Base-by-base conservation (phyloP, 1,140 invertebrate genomes). In the Copidosoma floridanum region DNA sequence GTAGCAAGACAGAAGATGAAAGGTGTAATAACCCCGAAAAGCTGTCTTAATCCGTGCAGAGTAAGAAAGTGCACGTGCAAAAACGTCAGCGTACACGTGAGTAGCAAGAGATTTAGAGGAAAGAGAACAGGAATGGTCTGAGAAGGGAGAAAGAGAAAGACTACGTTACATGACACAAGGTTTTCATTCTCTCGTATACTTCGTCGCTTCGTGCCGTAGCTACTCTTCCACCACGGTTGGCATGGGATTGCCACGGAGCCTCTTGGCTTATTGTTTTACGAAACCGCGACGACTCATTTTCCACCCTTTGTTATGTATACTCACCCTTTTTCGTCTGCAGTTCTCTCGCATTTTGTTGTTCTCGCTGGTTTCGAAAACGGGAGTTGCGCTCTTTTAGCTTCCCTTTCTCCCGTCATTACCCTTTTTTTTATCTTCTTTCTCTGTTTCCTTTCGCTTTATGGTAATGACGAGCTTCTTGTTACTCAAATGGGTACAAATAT, bases 221-320 rank as follows among this genome's bases (percentile, higher is more conserved):
- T 20, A 5, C 12, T 20, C 18, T 46, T 6, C 24, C 20, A n/a
- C 29, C 16, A 14, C n/a, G 14, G 1, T 40, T 10, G 27, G 35
- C 1, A 7, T 14, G 12, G 2, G 10, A 29, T 14, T 12, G 41
- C 23, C 29, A 24, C 35, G 43, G 29, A 41, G 16, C 4, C 29
- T 51, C 47, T 57, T 50, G 6, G 24, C 37, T 51, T 29, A 41
- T 52, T 58, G 26, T 58, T 58, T 58, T 58, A 52, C 40, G 7
- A 58, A 51, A 52, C 35, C 48, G 38, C 38, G 37, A 52, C 29
- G 26, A 43, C 38, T 29, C 38, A 26, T 32, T 58, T 29, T 44
- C 20, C 12, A n/a, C 38, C 29, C 24, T 52, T 21, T 7, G 18
- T 18, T 40, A 18, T 50, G 21, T 23, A 26, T 26, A 26, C 24